Percentiles rank a stretch among this genome's conserved stretches.
Conservation (phyloP, 1,140 invertebrate species). For the Polypedilum vanderplanki region DNA sequence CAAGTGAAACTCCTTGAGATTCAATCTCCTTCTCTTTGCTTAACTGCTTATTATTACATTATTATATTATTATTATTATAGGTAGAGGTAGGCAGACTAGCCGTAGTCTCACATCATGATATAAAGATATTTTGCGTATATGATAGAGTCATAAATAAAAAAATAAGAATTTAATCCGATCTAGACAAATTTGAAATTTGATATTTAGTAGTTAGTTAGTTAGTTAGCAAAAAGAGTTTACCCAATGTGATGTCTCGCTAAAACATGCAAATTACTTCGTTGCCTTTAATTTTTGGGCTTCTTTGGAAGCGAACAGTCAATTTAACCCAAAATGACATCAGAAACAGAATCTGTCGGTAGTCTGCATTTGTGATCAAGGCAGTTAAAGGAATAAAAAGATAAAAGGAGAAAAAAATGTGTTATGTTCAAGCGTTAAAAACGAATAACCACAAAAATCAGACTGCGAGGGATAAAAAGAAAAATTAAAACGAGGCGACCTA, state of each 20-base stretch:
- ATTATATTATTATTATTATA: no score
- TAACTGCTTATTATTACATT: not conserved
- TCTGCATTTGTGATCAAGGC: not conserved
- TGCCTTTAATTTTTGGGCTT: not conserved
- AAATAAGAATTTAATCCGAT: constrained; percentile 10
- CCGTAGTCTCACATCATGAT: no score
- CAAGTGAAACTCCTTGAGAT: constrained; percentile 11
- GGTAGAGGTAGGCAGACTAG: no score
- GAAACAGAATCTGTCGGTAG: constrained; percentile 9
- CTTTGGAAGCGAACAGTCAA: not conserved
- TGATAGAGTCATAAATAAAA: not conserved
- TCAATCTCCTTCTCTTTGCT: not conserved
- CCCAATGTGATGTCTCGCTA: not conserved
- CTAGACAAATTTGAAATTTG: constrained; percentile 14
- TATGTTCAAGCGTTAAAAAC: constrained; percentile 24
- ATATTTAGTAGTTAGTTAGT: not conserved
- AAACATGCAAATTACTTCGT: not conserved
- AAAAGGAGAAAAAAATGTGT: not conserved
- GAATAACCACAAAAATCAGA: constrained; percentile 17
- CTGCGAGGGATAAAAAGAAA: not conserved
- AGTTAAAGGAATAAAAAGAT: not conserved
- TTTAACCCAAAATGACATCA: not conserved
- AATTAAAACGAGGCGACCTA: no score
- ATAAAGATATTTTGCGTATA: no score
- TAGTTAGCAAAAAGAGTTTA: not conserved